Evolutionary conservation across 2,113 vertebrate species (phyloP), one percentile per base, ranked within the genome.

Genomic region (Chionomys nivalis): DNA sequence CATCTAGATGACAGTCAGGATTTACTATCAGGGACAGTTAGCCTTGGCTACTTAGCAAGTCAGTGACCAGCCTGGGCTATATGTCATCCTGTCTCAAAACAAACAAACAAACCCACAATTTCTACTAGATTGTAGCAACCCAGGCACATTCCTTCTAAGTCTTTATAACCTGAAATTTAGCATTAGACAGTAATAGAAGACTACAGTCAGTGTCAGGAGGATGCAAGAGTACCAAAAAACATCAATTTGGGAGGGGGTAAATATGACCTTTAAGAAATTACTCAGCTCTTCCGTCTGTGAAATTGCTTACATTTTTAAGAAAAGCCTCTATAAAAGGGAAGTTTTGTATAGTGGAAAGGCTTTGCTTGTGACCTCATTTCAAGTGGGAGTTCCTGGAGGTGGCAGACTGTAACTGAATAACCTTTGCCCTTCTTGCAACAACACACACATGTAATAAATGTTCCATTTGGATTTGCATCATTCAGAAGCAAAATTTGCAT

Each of bases 281-380:
- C 95, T 98, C 95, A 97, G 49, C 98, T 97, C 98, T 98, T 98
- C 96, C 96, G 36, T 98, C 97, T 98, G 39, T 98, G 98, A 98
- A 98, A 99, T 98, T 98, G 76, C 98, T 98, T 98, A 98, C 98
- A 98, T 99, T 98, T 98, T 98, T 98, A 98, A 98, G 97, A 98
- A 98, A 97, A 95, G 89, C 94, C 86, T 92, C 81, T 93, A 91
- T 96, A 98, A 98, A 98, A 98, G 98, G 95, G 98, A 98, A 97
- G 98, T 98, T 98, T 98, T 98, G 98, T 98, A 93, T 86, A 97
- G 94, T 97, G 97, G 98, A 98, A 99, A 98, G 97, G 96, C 98
- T 97, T 97, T 98, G 97, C 98, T 99, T 99, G 98, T 99, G 97
- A 98, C 96, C 97, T 98, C 97, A 89, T 76, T 98, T 95, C 91